Conservation (phyloP, 2,113 vertebrate species). For the Butastur rufipennis region DNA sequence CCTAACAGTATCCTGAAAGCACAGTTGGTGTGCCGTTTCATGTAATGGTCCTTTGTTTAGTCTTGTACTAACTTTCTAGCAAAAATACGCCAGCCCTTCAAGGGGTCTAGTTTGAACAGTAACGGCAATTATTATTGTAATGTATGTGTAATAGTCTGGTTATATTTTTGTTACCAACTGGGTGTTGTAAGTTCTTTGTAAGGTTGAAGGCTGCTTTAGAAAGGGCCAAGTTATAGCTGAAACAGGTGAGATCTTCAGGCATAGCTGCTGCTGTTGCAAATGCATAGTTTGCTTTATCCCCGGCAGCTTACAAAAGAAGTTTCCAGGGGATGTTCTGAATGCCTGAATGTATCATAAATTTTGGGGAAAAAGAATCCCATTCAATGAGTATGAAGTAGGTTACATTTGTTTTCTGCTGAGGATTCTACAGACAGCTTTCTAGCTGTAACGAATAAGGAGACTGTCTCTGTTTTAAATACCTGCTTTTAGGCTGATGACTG, state of each 20-base stretch:
- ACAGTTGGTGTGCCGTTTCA: neutral
- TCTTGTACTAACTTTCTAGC: neutral
- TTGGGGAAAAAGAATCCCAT: neutral
- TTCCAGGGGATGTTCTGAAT: neutral
- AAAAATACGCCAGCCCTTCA: neutral
- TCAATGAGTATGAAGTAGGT: neutral
- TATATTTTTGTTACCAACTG: neutral
- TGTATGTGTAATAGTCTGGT: neutral
- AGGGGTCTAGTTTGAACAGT: neutral
- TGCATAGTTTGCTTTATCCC: neutral
- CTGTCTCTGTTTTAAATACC: neutral
- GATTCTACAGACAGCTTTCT: neutral
- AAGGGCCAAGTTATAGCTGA: neutral
- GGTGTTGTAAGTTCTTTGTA: neutral
- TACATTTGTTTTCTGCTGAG: neutral
- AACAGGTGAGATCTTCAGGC: neutral
- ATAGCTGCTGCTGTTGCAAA: neutral
- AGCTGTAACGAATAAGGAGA: neutral
- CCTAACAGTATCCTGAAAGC: neutral
- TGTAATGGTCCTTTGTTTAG: neutral
- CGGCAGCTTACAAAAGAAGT: neutral
- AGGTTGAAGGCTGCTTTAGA: neutral
- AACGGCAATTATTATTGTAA: neutral
- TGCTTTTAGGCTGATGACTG: constrained; percentile 6
- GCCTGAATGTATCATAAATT: neutral